phyloP scores from a whole-genome alignment of 2,113 vertebrate genomes.

The Megaptera novaeangliae region DNA sequence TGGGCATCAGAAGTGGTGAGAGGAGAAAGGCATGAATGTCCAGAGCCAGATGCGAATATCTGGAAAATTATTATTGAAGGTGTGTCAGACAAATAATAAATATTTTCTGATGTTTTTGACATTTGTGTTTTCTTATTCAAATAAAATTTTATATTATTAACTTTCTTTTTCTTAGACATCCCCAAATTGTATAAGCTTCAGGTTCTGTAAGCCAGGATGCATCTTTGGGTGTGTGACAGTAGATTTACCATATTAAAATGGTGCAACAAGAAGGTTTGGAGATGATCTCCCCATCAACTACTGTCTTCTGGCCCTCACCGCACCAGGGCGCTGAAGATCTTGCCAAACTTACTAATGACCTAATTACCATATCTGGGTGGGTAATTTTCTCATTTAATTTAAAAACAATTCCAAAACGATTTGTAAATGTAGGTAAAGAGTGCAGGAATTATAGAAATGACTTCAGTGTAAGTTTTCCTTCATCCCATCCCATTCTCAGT shows the following conservation, averaged over 20 bases:
- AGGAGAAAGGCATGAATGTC: background rate
- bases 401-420: background rate
- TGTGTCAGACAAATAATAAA: background rate
- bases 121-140: background rate
- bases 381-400: background rate
- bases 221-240: background rate
- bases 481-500: background rate
- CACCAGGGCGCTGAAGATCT: background rate
- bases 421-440: background rate
- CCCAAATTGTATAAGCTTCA: background rate
- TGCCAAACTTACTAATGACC: background rate
- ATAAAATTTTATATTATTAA: background rate
- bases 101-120: background rate
- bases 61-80: background rate
- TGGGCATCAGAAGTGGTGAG: background rate
- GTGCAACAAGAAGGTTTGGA: background rate
- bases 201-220: background rate
- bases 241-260: background rate
- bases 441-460: background rate
- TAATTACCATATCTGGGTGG: background rate
- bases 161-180: background rate
- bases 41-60: background rate
- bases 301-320: background rate
- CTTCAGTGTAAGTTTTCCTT: background rate
- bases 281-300: background rate